Evolutionary conservation across 2,797 vertebrate species (phyloP).

Genomic region (Periophthalmus magnuspinnatus): DNA sequence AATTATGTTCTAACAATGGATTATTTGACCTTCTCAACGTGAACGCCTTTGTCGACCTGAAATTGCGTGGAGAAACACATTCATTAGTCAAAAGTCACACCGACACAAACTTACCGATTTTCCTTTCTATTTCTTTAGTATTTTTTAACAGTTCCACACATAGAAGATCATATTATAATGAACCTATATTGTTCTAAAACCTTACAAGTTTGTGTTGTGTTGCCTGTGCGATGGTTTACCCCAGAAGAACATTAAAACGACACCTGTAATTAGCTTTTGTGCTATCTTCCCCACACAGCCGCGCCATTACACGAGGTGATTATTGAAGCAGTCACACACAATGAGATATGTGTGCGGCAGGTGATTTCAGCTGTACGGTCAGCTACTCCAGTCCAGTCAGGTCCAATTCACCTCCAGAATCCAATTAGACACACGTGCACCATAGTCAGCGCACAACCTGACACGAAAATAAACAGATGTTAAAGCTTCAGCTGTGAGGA

Average conservation of each 20-base stretch:
- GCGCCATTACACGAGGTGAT: slow-evolving; percentile 7
- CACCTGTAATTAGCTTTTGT: slow-evolving; percentile 36
- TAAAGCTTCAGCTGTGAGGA: not conserved
- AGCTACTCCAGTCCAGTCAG: not conserved
- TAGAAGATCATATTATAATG: not conserved
- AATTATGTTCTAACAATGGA: not conserved
- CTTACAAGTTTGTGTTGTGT: not conserved
- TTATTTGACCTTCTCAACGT: not conserved
- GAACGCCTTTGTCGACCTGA: no score
- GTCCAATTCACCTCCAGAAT: slow-evolving; percentile 18
- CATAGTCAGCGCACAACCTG: not conserved
- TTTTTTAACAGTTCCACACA: not conserved
- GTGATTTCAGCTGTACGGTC: slow-evolving; percentile 17
- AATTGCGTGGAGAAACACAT: no score
- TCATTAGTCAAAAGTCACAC: not conserved
- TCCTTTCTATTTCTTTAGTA: not conserved
- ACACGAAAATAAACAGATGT: not conserved
- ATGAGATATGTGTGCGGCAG: slow-evolving; percentile 2
- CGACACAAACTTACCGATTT: not conserved
- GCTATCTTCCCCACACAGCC: slow-evolving; percentile 39
- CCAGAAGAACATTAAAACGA: slow-evolving; percentile 1
- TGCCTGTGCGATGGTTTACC: slow-evolving; percentile 2
- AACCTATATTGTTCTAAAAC: not conserved
- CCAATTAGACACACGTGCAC: slow-evolving; percentile 8
- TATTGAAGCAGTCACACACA: slow-evolving; percentile 21